Evolutionary conservation across 2,888 invertebrate genomes (phyloP).

Genomic region (Serrognathus titanus): DNA sequence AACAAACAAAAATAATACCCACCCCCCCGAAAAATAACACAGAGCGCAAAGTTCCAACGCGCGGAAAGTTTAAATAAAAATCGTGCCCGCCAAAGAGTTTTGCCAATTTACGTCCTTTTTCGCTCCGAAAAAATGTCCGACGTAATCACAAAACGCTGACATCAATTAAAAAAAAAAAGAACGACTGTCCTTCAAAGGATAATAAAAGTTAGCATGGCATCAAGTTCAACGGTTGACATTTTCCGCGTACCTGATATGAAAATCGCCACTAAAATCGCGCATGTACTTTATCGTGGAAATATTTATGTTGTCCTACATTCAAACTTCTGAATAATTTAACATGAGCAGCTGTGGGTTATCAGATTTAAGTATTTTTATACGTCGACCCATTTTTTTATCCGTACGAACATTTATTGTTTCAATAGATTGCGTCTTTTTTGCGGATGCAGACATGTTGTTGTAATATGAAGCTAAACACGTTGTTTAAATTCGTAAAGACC

Average conservation of each 20-base stretch:
- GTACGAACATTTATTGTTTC: neutral
- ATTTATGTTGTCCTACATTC: constrained; percentile 20
- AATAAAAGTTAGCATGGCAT: too few species aligned
- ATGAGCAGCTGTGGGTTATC: constrained; percentile 23
- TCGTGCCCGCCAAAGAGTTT: neutral
- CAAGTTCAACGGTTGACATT: neutral
- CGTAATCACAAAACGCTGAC: neutral
- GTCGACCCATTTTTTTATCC: constrained; percentile 5
- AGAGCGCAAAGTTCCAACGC: neutral
- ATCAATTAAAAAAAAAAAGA: neutral
- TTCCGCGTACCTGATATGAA: neutral
- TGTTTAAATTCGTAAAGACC: too few species aligned
- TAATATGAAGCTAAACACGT: too few species aligned
- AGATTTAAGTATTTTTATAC: constrained; percentile 18
- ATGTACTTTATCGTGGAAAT: constrained; percentile 18
- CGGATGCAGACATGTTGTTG: too few species aligned
- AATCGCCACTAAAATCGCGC: neutral
- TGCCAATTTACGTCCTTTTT: neutral
- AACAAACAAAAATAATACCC: neutral
- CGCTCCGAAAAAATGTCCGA: neutral
- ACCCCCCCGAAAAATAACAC: constrained; percentile 4
- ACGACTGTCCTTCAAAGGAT: too few species aligned
- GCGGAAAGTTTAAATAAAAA: neutral
- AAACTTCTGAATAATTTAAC: constrained; percentile 23
- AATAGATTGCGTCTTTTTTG: neutral